phyloP scores from a whole-genome alignment of 2,113 vertebrate species.

The Plectropomus leopardus region DNA sequence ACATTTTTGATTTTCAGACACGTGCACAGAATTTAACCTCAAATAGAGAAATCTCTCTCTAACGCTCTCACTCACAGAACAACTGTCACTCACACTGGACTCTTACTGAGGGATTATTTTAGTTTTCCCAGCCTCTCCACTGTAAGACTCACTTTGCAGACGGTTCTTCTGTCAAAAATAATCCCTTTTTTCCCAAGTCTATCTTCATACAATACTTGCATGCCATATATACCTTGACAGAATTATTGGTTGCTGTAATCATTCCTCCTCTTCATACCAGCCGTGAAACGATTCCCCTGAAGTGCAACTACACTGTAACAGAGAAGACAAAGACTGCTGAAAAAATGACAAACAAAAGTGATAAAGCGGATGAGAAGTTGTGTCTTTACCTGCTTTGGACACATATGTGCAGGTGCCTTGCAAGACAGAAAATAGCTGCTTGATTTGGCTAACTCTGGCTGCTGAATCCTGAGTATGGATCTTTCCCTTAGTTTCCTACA shows the following conservation, averaged over 20 bases:
- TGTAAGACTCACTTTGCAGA: slow-evolving; percentile 20
- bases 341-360: no score
- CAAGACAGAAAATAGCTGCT: no score
- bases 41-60: slow-evolving; percentile 5
- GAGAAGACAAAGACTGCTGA: no score
- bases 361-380: no score
- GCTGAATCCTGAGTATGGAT: neutral
- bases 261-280: neutral
- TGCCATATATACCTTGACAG: neutral
- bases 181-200: neutral
- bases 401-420: no score
- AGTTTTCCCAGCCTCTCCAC: slow-evolving; percentile 20
- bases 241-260: neutral
- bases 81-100: slow-evolving; percentile 14
- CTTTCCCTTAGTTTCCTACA: no score
- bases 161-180: neutral
- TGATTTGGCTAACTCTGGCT: neutral
- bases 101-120: slow-evolving; percentile 29
- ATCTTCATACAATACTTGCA: slow-evolving; percentile 4
- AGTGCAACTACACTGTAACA: neutral
- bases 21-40: neutral
- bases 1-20: neutral
- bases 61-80: slow-evolving; percentile 1
- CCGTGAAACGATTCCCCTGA: neutral
- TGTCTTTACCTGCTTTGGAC: no score